Evolutionary conservation across 1,140 invertebrate species (phyloP), one percentile per base, ranked within the genome.

Genomic region (Drosophila nigromelanica): DNA sequence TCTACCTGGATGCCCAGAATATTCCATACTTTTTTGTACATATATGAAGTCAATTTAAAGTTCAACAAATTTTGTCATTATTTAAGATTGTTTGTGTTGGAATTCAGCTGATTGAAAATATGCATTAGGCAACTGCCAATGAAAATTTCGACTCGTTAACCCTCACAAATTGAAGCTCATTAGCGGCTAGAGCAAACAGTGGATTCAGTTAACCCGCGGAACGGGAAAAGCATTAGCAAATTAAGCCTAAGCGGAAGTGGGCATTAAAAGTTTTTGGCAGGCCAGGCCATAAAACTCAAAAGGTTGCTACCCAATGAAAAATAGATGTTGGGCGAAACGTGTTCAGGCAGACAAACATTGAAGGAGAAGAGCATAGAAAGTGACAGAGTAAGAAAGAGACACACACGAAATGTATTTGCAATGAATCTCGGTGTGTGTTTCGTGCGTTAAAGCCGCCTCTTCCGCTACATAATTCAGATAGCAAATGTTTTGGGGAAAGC

Each of bases 391-490:
- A 47, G 45, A 39, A 15, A 54, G 33, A 45, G 3, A 60, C 4
- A 27, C 24, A 66, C 35, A 62, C 27, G 35, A 43, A 39, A 33
- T 59, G 27, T 11, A 76, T 73, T 83, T 47, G 76, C 64, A 67
- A 87, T 78, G 82, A 81, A 87, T 81, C 78, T 78, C 48, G 43
- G 74, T 61, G 61, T 64, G 73, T 68, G 66, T 72, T 68, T 69
- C 74, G 71, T 76, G 82, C 64, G 79, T 79, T 73, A 89, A 74
- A 89, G 73, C 69, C 83, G 52, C 58, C 51, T 73, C 83, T 89
- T 87, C 83, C 83, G 79, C 83, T 72, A 89, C 80, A 89, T 83
- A 89, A 89, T 89, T 79, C 79, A 89, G 63, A 59, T 70, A 61
- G 76, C 76, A 83, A 86, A 89, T 70, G 68, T 71, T 70, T 37